Conservation (phyloP, 1,140 invertebrate species). For the Drosophila novamexicana region DNA sequence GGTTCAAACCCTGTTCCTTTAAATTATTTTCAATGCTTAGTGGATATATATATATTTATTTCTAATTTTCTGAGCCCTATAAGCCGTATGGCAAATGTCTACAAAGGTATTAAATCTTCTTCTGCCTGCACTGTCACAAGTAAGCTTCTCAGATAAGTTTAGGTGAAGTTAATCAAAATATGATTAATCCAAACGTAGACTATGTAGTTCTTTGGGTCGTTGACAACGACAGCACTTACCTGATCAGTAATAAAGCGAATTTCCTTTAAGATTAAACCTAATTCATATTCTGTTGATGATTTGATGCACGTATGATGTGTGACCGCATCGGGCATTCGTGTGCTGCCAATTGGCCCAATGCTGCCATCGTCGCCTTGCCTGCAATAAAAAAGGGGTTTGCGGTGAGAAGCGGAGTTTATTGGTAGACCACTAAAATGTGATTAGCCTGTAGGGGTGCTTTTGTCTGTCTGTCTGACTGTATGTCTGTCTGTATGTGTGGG, state of each 20-base stretch:
- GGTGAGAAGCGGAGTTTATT: constrained; percentile 19
- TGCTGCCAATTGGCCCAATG: constrained; percentile 85
- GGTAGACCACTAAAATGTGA: constrained; percentile 29
- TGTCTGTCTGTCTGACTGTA: constrained; percentile 10
- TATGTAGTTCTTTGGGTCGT: not conserved
- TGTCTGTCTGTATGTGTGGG: not conserved
- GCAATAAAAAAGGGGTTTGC: constrained; percentile 25
- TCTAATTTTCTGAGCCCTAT: too few species aligned
- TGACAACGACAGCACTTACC: constrained; percentile 81
- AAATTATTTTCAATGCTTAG: too few species aligned
- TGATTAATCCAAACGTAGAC: constrained; percentile 11
- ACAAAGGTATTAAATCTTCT: too few species aligned
- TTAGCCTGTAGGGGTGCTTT: constrained; percentile 14
- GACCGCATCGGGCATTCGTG: constrained; percentile 87
- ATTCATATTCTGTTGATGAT: constrained; percentile 93
- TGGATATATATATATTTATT: too few species aligned
- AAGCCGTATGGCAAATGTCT: too few species aligned
- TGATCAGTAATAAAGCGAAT: constrained; percentile 92
- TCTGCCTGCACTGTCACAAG: too few species aligned
- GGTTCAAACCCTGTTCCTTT: too few species aligned
- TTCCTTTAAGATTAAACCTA: constrained; percentile 97
- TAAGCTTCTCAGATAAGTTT: not conserved
- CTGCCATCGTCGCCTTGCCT: constrained; percentile 84
- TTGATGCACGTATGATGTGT: constrained; percentile 88
- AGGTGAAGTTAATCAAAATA: constrained; percentile 5